Evolutionary conservation across 2,113 vertebrate genomes (phyloP), one percentile per base, ranked within the genome.

Genomic region (Dasyornis broadbenti): DNA sequence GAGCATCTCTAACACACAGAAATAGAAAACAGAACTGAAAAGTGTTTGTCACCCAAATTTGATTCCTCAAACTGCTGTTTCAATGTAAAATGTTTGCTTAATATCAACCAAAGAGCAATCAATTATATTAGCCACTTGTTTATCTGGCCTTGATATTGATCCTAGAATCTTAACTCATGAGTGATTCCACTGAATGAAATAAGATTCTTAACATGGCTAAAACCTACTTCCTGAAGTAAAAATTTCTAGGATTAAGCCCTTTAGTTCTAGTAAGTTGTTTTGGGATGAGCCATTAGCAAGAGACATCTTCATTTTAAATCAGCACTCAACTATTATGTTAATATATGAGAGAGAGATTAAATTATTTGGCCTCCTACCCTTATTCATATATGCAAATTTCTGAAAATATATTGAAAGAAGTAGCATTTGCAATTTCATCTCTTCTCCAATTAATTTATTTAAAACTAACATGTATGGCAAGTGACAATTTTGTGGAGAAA

Each of bases 381-480:
- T 70, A 86, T 61, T 81, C 76, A 89, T 72, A 92, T 76, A 94
- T 61, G 69, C n/a, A 88, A 78, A 95, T 89, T 93, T 95, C 53
- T 84, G 64, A 71, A 95, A 93, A 84, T 61, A 78, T 26, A 84
- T 54, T 89, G 80, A 81, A 94, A 93, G 61, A 30, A 82, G 37
- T 57, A 84, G 26, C 65, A 95, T 75, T 96, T 92, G 40, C 85
- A 93, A 90, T 81, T 93, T 92, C 28, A 94, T 78, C 60, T 89
- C n/a, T 79, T 83, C 64, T 86, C 65, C 72, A 93, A 92, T 93
- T 93, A 89, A 84, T 91, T 96, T 90, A 86, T 90, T 92, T 94
- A 52, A 90, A 89, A 90, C 72, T 65, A 94, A 89, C 8, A 54
- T 37, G 44, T 60, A 93, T 28, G 33, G 68, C 0, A 5, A 94